Base-by-base conservation (phyloP, 2,888 invertebrate genomes). In the Gortyna flavago region DNA sequence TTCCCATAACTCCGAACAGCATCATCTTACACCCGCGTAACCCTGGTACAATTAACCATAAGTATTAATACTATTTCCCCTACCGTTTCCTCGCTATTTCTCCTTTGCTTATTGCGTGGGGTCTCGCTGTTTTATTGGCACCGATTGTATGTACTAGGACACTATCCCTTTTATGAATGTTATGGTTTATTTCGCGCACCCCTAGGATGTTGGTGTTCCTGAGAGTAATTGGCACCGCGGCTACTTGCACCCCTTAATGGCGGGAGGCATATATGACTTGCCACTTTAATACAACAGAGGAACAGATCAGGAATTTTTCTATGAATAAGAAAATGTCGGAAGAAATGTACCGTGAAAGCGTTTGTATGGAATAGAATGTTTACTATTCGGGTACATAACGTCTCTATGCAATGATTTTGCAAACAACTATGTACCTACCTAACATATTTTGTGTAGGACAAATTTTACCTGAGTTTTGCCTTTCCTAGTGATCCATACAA, bases 31-130 rank as follows among this genome's bases (percentile, higher is more conserved):
- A 79, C 85, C 72, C 87, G 89, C 87, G 85, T 82, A 87, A 81
- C 91, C 91, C 93, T 90, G 94, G 89, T 89, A 95, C 96, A 95
- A 96, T 96, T 96, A 96, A 96, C 96, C 93, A 95, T 95, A 95
- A 96, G 96, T 96, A 96, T 96, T 96, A 96, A 96, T 96, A 95
- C 95, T 94, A 95, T 95, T 95, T 95, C 95, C 96, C 95, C 95
- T 93, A 93, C 95, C 92, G 94, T 95, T 95, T 95, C 95, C 94
- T 94, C 94, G 95, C 94, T 95, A 96, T 96, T 96, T 95, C 96
- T 91, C 93, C 91, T 92, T 91, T 90, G 94, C 94, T 96, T 95
- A 96, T 96, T 96, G 95, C 95, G 89, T 93, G 92, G 96, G 96
- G 91, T 91, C 92, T 88, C 90, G 93, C 93, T 93, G 92, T 94